Conservation (phyloP, 1,140 invertebrate species). For the Armadillidium nasatum region DNA sequence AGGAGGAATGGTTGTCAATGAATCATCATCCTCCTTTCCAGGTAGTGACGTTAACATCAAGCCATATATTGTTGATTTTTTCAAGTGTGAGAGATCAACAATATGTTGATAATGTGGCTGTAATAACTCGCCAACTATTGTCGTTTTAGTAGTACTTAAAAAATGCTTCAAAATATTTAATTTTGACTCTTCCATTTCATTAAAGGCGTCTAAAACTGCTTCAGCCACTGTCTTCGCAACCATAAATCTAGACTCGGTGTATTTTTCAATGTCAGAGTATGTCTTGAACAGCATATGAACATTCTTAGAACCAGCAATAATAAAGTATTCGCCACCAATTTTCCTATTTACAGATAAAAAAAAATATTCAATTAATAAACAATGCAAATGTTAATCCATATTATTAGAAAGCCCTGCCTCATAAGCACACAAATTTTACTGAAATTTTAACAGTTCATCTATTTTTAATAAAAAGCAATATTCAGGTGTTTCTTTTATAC, state of each 20-base stretch:
- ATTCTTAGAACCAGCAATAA: conserved; percentile 55
- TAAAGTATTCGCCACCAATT: conserved; percentile 48
- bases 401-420: background rate
- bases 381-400: background rate
- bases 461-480: no score
- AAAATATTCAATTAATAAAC: background rate
- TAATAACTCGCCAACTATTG: conserved; percentile 53
- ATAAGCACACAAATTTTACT: no score
- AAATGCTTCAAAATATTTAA: conserved; percentile 41
- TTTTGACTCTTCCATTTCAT: conserved; percentile 46
- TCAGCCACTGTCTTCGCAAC: conserved; percentile 49
- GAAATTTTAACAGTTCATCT: no score
- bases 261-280: conserved; percentile 50
- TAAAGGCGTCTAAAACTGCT: conserved; percentile 27
- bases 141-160: conserved; percentile 47
- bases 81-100: conserved; percentile 50
- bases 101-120: conserved; percentile 54
- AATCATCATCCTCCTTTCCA: conserved; percentile 40
- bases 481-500: no score
- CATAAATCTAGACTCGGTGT: conserved; percentile 47
- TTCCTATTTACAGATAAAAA: conserved; percentile 23
- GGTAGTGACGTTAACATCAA: conserved; percentile 51
- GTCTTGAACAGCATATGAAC: conserved; percentile 53
- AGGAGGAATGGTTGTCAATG: conserved; percentile 45
- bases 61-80: conserved; percentile 49